Evolutionary conservation across 1,140 invertebrate genomes (phyloP), one percentile per base, ranked within the genome.

Genomic region (Anadara kagoshimensis): DNA sequence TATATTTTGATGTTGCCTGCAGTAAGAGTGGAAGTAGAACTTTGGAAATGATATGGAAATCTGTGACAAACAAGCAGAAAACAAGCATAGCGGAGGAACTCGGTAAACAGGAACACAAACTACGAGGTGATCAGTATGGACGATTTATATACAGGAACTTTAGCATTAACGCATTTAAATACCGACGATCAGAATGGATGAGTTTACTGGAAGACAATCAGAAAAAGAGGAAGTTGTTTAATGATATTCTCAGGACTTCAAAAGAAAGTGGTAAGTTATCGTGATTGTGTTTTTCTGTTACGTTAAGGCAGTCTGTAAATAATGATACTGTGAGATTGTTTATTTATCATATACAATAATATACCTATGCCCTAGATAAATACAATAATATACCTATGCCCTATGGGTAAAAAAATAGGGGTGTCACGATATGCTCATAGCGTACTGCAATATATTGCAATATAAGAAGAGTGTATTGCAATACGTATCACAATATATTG

Each of bases 11-110:
- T 58, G 80, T 96, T 29, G 94, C 94, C 7, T 90, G 92, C 41
- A 92, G 92, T 0, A 93, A 93, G 69, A 93, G 94, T 90, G 95
- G 95, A 0, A 96, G 95, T 0, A 91, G 95, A 22, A 92, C 93
- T 10, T 87, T 97, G 51, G 95, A 97, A 63, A 91, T 92, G 24
- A 89, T 96, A 11, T 96, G 95, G 92, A 89, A 91, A 56, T 90
- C 89, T 24, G 91, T 93, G 0, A 89, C 90, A 14, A 73, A 91
- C 0, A 93, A 93, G 58, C 92, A 93, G 71, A 93, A 92, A 82
- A 73, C 90, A 0, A 84, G 88, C 22, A 93, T 96, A 22, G 94
- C 95, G 89, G 91, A 93, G 58, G 94, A 96, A 78, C 84, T 96
- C 14, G 84, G 91, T 0, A 88, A 92, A 16, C 93, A 93, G 78